Base-by-base conservation (phyloP, 2,113 vertebrate genomes). In the Callorhinus ursinus region DNA sequence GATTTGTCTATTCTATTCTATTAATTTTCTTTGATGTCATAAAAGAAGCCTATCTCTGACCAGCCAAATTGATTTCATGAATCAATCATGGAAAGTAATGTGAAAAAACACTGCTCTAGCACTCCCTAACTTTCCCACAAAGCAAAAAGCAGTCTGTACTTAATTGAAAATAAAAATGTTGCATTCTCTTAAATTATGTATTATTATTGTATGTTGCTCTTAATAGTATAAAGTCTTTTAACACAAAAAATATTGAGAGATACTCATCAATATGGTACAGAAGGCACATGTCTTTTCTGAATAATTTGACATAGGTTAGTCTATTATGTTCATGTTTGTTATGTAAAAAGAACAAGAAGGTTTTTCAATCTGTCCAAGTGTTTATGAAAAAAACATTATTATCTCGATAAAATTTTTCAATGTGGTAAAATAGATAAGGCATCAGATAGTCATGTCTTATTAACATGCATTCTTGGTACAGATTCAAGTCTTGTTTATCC, bases 311-410 rank as follows among this genome's bases (percentile, higher is more conserved):
- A 79, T 77, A 61, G 91, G 77, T 15, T 74, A 77, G 31, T 67
- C 28, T 69, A 77, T 63, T 39, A 26, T 83, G 96, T 95, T 95
- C 59, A 76, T 69, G 15, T 57, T 88, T 77, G 22, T 79, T 91
- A 87, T 71, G 12, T 82, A 96, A 91, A 95, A 21, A 95, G 42
- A 97, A 92, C 63, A 85, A 51, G 36, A 49, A 95, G 49, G 14
- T 24, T 94, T 95, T 83, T 77, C 89, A 63, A 36, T 91, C 79
- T 95, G 86, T 65, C 31, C 90, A 94, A 95, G 33, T 93, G 7
- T 88, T 95, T 96, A 53, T 90, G 85, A 89, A 76, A 80, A 90
- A 90, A 90, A 97, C 96, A 46, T 57, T 81, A 46, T 57, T 81
- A n/a, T 51, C 42, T 83, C 88, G 33, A 82, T 76, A 82, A 88